Conservation (phyloP, 2,797 vertebrate genomes). For the Eospalax fontanierii region DNA sequence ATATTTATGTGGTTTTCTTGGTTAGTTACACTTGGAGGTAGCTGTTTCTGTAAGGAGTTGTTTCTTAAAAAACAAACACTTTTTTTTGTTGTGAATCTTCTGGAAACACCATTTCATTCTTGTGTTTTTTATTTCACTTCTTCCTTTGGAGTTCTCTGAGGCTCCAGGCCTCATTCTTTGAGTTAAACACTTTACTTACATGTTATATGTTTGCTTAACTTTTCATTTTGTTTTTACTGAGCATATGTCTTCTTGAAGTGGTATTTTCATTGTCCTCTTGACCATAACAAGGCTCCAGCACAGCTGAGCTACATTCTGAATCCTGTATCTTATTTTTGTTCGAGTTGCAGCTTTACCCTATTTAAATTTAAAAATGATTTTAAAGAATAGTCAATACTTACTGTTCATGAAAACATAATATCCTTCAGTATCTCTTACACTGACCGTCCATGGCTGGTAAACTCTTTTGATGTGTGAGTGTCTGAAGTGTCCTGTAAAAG, state of each 20-base stretch:
- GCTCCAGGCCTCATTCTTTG: background rate
- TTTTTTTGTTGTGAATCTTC: slow-evolving; percentile 12
- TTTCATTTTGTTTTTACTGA: slow-evolving; percentile 7
- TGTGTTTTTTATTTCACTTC: slow-evolving; percentile 21
- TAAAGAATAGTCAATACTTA: background rate
- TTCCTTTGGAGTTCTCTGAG: slow-evolving; percentile 42
- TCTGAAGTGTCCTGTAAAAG: background rate
- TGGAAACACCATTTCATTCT: slow-evolving; percentile 1
- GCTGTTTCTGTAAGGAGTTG: slow-evolving; percentile 32
- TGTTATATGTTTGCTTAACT: background rate
- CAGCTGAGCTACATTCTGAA: background rate
- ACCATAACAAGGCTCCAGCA: background rate
- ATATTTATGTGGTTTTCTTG: background rate
- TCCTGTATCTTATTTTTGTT: background rate
- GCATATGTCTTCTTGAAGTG: background rate
- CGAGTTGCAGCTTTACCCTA: slow-evolving; percentile 13
- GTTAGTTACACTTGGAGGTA: background rate
- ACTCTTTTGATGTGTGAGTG: background rate
- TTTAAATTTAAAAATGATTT: slow-evolving; percentile 30
- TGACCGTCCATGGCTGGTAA: background rate
- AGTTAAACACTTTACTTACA: background rate
- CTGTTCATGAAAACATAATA: background rate
- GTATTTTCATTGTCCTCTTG: background rate
- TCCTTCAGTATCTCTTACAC: background rate
- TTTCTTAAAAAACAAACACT: background rate